Percentiles rank a stretch among this genome's conserved stretches.
Evolutionary conservation across 2,113 vertebrate genomes (phyloP).

Genomic region (Phyllopteryx taeniolatus): DNA sequence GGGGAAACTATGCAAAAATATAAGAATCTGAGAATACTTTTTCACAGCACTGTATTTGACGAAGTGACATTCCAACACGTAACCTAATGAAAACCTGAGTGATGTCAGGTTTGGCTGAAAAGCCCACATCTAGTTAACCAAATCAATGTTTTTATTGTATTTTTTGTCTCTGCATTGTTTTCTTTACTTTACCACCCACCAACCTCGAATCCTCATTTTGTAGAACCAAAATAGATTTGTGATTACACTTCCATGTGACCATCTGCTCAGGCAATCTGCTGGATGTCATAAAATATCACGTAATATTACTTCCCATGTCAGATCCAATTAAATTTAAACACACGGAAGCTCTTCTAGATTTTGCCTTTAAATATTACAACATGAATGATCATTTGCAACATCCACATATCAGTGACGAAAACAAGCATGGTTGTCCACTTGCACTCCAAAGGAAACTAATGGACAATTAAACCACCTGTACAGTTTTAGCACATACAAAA

Average conservation of each 20-base stretch:
- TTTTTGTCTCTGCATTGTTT: no score
- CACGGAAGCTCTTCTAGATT: slow-evolving; percentile 8
- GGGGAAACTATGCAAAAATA: no score
- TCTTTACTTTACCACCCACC: background rate
- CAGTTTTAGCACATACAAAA: background rate
- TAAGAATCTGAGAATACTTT: no score
- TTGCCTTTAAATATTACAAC: slow-evolving; percentile 24
- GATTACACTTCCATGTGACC: slow-evolving; percentile 23
- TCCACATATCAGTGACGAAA: slow-evolving; percentile 9
- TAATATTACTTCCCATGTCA: slow-evolving; percentile 8
- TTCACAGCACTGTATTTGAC: no score
- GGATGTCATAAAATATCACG: slow-evolving; percentile 19
- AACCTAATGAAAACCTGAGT: background rate
- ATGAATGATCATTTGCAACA: slow-evolving; percentile 11
- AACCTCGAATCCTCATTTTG: background rate
- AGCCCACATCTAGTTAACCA: background rate
- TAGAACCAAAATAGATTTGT: background rate
- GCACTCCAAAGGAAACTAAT: slow-evolving; percentile 7
- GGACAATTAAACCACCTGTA: slow-evolving; percentile 17
- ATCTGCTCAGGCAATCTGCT: slow-evolving; percentile 35
- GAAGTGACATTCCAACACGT: background rate
- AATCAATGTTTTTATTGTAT: background rate
- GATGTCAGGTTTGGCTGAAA: background rate
- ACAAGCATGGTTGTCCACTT: slow-evolving; percentile 14
- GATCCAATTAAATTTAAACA: slow-evolving; percentile 20